These are phyloP conservation scores for Gallinago paraguaiae DNA, from an alignment of 2,113 vertebrate genomes.

Conservation along the genomic window DNA sequence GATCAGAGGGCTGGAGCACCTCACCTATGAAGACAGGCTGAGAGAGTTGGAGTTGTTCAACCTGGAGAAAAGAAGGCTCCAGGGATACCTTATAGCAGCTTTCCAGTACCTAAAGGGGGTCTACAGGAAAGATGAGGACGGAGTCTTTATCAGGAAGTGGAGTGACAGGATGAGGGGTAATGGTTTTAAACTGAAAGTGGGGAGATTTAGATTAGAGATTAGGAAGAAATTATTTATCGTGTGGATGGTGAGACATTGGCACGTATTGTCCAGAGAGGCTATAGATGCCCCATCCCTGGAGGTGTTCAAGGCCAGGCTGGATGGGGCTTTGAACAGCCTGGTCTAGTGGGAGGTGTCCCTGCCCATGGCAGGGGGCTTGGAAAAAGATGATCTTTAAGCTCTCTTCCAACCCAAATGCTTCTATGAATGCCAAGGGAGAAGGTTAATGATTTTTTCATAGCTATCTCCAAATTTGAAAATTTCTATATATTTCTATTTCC, in stretches of 20 bases:
- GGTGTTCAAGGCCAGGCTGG: neutral
- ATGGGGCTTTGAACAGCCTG: neutral
- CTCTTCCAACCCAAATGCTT: neutral
- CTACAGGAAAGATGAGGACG: too few species aligned
- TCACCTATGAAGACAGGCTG: too few species aligned
- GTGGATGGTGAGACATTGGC: too few species aligned
- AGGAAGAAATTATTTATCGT: neutral
- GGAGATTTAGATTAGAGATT: neutral
- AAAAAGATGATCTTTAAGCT: neutral
- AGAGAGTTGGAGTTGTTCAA: too few species aligned
- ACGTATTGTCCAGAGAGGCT: neutral
- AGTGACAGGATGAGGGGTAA: neutral
- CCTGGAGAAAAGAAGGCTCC: too few species aligned
- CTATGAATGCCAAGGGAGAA: neutral
- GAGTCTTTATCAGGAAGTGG: neutral
- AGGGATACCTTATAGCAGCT: too few species aligned
- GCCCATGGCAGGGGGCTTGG: neutral
- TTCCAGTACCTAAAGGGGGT: too few species aligned
- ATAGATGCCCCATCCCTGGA: neutral
- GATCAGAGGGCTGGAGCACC: too few species aligned
- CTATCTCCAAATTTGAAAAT: neutral
- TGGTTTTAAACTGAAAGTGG: neutral
- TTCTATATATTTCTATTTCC: neutral
- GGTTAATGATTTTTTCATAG: neutral
- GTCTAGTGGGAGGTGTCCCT: neutral